Percentiles rank a stretch among this genome's conserved stretches.
Evolutionary conservation across 2,888 invertebrate genomes (phyloP).

Genomic region (Bellardia bayeri): DNA sequence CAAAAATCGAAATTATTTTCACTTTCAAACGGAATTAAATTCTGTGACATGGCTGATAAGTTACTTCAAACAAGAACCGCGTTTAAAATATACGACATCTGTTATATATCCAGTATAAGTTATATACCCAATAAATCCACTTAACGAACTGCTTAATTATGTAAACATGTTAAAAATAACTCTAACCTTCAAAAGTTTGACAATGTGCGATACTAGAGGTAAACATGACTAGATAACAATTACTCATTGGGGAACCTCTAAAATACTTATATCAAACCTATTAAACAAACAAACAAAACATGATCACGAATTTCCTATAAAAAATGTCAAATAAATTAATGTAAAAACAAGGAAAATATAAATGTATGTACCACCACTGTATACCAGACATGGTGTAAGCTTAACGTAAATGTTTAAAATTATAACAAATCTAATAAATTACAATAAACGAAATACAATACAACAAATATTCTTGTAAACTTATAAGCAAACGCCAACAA

Average conservation of each 20-base stretch:
- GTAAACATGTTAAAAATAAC: neutral
- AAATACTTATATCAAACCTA: neutral
- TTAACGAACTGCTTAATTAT: neutral
- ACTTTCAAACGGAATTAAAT: too few relatives aligned
- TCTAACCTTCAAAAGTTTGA: neutral
- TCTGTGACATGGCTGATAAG: too few relatives aligned
- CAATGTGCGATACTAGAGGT: constrained; percentile 1
- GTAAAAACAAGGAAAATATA: neutral
- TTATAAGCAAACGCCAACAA: constrained; percentile 59
- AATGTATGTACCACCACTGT: neutral
- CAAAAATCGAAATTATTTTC: too few relatives aligned
- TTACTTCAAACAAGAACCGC: too few relatives aligned
- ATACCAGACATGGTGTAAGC: constrained; percentile 63
- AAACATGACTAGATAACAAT: constrained; percentile 14
- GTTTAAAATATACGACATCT: too few relatives aligned
- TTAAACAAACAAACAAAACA: neutral
- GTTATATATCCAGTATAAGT: too few relatives aligned
- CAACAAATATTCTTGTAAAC: neutral
- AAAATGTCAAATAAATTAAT: constrained; percentile 48
- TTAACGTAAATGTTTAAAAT: constrained; percentile 82
- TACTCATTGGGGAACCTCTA: constrained; percentile 3
- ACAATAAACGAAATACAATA: constrained; percentile 70
- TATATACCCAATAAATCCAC: neutral
- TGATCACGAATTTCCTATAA: constrained; percentile 60
- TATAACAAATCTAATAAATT: constrained; percentile 82